Evolutionary conservation across 2,797 vertebrate species (phyloP).

Genomic region (Argentina silus): DNA sequence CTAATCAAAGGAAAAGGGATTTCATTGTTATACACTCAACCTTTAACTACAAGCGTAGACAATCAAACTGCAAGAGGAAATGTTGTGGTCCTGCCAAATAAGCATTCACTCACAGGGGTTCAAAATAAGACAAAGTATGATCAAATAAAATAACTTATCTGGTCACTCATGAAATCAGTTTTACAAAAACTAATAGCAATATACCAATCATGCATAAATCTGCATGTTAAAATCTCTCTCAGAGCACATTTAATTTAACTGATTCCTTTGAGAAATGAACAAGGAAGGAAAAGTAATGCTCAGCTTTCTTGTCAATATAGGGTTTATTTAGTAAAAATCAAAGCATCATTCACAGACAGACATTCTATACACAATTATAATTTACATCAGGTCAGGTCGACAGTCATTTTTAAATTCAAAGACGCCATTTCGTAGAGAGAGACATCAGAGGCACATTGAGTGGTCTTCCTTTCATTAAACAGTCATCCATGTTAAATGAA

Average conservation of each 20-base stretch:
- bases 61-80: neutral
- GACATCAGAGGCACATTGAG: conserved; percentile 40
- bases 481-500: neutral
- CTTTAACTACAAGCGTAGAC: neutral
- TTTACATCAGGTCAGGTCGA: conserved; percentile 24
- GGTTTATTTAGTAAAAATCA: conserved; percentile 45
- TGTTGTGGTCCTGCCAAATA: neutral
- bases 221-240: too few relatives aligned
- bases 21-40: neutral
- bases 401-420: conserved; percentile 1
- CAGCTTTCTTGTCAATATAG: conserved; percentile 8
- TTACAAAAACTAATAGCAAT: too few relatives aligned
- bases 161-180: too few relatives aligned
- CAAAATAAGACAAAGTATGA: neutral
- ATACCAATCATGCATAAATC: too few relatives aligned
- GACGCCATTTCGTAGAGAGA: conserved; percentile 14
- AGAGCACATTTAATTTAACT: too few relatives aligned
- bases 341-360: conserved; percentile 30
- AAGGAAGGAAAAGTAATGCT: neutral
- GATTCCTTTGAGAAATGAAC: too few relatives aligned
- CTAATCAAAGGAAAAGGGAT: neutral
- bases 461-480: conserved; percentile 21
- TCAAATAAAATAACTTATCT: too few relatives aligned
- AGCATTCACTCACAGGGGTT: too few relatives aligned
- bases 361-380: conserved; percentile 29